Base-by-base conservation (phyloP, 2,113 vertebrate genomes). In the Lycocorax pyrrhopterus region DNA sequence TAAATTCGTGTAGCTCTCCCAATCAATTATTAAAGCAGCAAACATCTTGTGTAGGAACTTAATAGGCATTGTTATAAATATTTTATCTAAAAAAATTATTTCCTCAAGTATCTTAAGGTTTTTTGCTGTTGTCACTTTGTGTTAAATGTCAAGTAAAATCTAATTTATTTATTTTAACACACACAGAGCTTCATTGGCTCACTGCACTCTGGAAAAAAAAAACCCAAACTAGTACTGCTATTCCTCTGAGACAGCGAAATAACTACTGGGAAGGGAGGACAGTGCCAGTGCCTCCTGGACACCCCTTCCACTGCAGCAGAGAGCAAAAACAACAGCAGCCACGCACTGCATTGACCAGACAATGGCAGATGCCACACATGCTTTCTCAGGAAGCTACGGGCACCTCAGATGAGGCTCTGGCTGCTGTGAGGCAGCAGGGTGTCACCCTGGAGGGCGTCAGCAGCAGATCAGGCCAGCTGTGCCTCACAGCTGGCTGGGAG, bases 11-110 rank as follows among this genome's bases (percentile, higher is more conserved):
- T 66, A 72, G 47, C 44, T 59, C 39, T 78, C 52, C 26, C 37
- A 72, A 85, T 96, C 59, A 96, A 96, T 96, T 97, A 97, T 97
- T 97, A 94, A 97, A 96, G 84, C 83, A 59, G 74, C 82, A 93
- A 94, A 93, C 37, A 90, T 96, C 78, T 90, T 66, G 72, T 83
- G 86, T 71, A 87, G 91, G 67, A 97, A 95, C 74, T 90, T 95
- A 39, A 69, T 60, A 93, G 82, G 30, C 69, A 51, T 66, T 29
- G 27, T 49, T 87, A 87, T 96, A 96, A 97, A 97, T 97, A 94
- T 94, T 97, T 96, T 52, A 97, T 88, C 87, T 53, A n/a, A 91
- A 95, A 97, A 96, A 95, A 97, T 64, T 91, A 95, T 91, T 96
- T 95, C 44, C 82, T 90, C 90, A 85, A 92, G 94, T 94, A 93